Conservation (phyloP, 1,140 invertebrate genomes). For the Cylas formicarius region DNA sequence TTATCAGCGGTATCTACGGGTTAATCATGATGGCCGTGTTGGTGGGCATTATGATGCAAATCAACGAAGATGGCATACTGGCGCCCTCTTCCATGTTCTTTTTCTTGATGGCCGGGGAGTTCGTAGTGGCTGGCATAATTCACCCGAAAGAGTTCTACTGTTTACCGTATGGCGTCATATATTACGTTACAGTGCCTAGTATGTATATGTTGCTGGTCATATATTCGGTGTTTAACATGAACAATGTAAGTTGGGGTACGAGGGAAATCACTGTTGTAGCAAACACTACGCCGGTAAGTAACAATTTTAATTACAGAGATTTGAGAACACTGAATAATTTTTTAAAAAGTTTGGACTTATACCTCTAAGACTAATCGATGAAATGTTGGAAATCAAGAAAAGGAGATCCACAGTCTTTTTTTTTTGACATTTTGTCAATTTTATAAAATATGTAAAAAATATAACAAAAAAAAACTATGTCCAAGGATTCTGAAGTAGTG, state of each 20-base stretch:
- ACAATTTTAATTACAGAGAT: no score
- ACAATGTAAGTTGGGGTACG: constrained; percentile 88
- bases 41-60: constrained; percentile 77
- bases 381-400: no score
- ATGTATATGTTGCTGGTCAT: constrained; percentile 92
- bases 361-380: no score
- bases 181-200: constrained; percentile 86
- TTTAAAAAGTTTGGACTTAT: no score
- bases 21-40: constrained; percentile 90
- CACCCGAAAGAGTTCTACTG: constrained; percentile 82
- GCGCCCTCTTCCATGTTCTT: constrained; percentile 77
- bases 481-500: no score
- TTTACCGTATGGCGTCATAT: constrained; percentile 69
- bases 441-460: no score
- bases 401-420: no score
- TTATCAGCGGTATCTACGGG: constrained; percentile 73
- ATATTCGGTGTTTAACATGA: constrained; percentile 85
- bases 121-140: constrained; percentile 64
- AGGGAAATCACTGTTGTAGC: constrained; percentile 54
- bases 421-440: no score
- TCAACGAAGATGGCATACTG: constrained; percentile 67
- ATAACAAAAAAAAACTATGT: no score
- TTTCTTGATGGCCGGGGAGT: constrained; percentile 51
- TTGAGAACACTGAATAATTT: no score
- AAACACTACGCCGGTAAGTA: constrained; percentile 39